Percentiles rank a stretch among this genome's conserved stretches.
phyloP scores from a whole-genome alignment of 1,140 invertebrate genomes.

The Pseudomyrmex cubaensis region DNA sequence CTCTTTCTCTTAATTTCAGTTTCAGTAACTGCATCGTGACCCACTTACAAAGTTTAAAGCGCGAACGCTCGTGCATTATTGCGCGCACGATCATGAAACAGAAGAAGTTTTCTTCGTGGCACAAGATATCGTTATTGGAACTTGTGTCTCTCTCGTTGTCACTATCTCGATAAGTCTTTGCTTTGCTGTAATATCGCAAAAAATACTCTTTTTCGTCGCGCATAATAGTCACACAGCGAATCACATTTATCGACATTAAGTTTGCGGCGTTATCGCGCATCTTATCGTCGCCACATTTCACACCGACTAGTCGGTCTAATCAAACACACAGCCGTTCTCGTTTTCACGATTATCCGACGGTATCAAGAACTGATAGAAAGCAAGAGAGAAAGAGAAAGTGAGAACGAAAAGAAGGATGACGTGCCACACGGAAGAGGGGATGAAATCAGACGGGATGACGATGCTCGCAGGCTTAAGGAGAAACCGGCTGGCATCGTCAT shows the following conservation, averaged over 20 bases:
- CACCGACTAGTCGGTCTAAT: neutral
- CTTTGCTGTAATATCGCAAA: neutral
- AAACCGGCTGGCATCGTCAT: constrained; percentile 22
- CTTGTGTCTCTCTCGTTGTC: neutral
- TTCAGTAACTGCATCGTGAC: constrained; percentile 16
- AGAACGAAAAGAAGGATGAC: neutral
- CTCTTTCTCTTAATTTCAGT: neutral
- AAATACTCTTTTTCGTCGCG: neutral
- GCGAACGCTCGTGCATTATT: neutral
- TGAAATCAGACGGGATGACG: constrained; percentile 23
- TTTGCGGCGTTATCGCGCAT: neutral
- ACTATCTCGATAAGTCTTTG: neutral
- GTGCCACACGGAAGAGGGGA: neutral
- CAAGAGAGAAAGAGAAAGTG: no score
- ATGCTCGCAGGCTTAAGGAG: neutral
- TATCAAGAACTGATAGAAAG: neutral
- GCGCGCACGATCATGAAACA: neutral
- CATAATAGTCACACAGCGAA: neutral
- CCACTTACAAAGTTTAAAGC: constrained; percentile 31
- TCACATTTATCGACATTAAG: neutral
- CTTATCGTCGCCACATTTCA: constrained; percentile 6
- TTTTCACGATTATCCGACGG: neutral
- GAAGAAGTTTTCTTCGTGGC: neutral
- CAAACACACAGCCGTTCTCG: neutral
- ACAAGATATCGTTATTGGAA: neutral